Conservation (phyloP, 2,113 vertebrate genomes). For the Phrynosoma blainvillii region DNA sequence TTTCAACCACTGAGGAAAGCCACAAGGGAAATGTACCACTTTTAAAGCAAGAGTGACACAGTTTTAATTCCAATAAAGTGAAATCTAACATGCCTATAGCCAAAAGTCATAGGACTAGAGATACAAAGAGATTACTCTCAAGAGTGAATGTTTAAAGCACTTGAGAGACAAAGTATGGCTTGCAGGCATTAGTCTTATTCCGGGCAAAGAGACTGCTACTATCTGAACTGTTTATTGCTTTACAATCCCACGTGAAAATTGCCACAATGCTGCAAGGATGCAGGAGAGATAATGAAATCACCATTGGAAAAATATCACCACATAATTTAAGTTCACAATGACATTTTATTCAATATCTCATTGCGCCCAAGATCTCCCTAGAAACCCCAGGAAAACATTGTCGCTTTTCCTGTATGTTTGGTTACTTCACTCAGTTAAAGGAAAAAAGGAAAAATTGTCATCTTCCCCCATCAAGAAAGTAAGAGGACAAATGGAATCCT, state of each 20-base stretch:
- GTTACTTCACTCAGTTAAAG: neutral
- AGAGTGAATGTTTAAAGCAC: neutral
- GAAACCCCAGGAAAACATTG: neutral
- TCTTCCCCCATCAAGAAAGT: neutral
- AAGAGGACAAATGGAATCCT: neutral
- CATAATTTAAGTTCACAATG: neutral
- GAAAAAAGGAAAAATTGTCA: neutral
- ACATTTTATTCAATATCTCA: constrained; percentile 2
- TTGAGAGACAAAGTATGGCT: neutral
- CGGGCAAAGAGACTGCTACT: neutral
- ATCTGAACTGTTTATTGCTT: neutral
- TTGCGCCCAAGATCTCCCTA: neutral
- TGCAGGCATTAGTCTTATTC: neutral
- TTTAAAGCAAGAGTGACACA: neutral
- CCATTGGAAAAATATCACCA: neutral
- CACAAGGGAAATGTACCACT: neutral
- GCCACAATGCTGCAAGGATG: neutral
- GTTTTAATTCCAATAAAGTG: neutral
- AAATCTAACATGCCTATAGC: neutral
- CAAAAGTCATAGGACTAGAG: neutral
- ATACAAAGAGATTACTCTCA: neutral
- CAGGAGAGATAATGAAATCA: neutral
- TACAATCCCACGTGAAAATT: neutral
- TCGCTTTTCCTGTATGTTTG: no score
- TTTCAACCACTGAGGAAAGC: neutral